These are phyloP conservation scores for Hormaphis cornu DNA, from an alignment of 1,140 invertebrate species.

Conservation along the genomic window DNA sequence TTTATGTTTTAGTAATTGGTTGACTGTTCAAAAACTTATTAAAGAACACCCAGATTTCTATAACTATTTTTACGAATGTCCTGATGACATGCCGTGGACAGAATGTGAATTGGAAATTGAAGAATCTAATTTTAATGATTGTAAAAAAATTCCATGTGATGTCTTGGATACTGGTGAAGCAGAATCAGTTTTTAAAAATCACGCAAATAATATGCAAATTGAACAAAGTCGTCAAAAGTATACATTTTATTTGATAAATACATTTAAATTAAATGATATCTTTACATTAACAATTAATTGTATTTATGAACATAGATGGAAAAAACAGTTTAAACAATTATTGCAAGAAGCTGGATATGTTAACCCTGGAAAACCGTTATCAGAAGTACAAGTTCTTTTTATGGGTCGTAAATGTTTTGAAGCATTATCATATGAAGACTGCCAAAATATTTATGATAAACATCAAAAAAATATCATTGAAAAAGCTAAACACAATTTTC, in stretches of 20 bases:
- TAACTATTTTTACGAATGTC: slow-evolving; percentile 79
- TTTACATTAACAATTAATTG: neutral
- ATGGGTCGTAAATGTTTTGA: slow-evolving; percentile 93
- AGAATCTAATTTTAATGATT: slow-evolving; percentile 43
- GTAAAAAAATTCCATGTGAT: slow-evolving; percentile 77
- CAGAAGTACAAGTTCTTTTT: slow-evolving; percentile 85
- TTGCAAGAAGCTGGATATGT: slow-evolving; percentile 91
- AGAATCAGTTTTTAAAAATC: slow-evolving; percentile 82
- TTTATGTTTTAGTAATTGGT: slow-evolving; percentile 65
- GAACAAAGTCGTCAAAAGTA: slow-evolving; percentile 84
- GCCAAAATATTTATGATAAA: slow-evolving; percentile 86
- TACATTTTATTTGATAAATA: slow-evolving; percentile 42
- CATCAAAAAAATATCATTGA: slow-evolving; percentile 88
- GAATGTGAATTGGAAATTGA: slow-evolving; percentile 60
- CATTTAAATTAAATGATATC: too few relatives aligned
- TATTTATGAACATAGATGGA: slow-evolving; percentile 64
- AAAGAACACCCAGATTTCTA: slow-evolving; percentile 79
- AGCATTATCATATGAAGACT: slow-evolving; percentile 78
- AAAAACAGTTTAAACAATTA: slow-evolving; percentile 85
- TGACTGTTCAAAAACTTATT: slow-evolving; percentile 69
- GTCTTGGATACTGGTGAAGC: slow-evolving; percentile 82
- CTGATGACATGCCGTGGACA: slow-evolving; percentile 68
- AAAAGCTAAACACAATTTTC: slow-evolving; percentile 84
- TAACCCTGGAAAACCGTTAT: slow-evolving; percentile 81
- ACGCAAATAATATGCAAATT: slow-evolving; percentile 79